These are phyloP conservation scores for Pogonocichla stellata DNA, from an alignment of 2,113 vertebrate species.

Conservation along the genomic window DNA sequence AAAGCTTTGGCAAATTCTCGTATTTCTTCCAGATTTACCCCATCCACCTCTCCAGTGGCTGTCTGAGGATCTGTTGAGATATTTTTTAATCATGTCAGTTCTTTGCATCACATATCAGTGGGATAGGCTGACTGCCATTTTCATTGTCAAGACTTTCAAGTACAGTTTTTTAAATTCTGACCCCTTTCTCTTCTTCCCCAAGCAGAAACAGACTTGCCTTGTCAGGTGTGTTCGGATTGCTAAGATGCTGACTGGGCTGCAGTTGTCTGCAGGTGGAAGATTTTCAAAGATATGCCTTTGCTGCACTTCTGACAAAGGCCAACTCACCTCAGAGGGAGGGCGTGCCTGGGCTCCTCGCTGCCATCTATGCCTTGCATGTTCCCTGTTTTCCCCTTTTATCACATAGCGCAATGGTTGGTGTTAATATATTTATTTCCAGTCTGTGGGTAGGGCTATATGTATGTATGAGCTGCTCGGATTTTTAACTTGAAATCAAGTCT, in stretches of 20 bases:
- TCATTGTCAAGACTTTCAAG: not conserved
- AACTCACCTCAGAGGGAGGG: not conserved
- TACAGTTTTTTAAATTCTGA: not conserved
- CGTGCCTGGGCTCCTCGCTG: not conserved
- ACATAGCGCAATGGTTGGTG: not conserved
- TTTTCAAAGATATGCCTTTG: not conserved
- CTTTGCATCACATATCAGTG: not conserved
- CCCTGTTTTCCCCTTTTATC: not conserved
- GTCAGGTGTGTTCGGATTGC: not conserved
- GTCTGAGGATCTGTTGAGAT: slow-evolving; percentile 91
- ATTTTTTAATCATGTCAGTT: slow-evolving; percentile 63
- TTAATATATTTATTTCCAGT: not conserved
- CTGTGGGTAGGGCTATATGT: not conserved
- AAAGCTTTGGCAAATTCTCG: slow-evolving; percentile 99
- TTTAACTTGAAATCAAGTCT: not conserved
- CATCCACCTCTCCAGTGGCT: slow-evolving; percentile 95
- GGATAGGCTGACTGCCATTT: not conserved
- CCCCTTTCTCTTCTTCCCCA: not conserved
- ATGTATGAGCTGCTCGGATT: not conserved
- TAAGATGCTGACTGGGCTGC: not conserved
- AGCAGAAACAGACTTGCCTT: not conserved
- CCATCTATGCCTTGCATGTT: not conserved
- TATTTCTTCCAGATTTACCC: slow-evolving; percentile 99
- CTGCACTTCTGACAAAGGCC: not conserved
- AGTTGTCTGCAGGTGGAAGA: not conserved